Percentiles rank a stretch among this genome's conserved stretches.
Evolutionary conservation across 2,113 vertebrate species (phyloP).

Genomic region (Lamprologus sp.): DNA sequence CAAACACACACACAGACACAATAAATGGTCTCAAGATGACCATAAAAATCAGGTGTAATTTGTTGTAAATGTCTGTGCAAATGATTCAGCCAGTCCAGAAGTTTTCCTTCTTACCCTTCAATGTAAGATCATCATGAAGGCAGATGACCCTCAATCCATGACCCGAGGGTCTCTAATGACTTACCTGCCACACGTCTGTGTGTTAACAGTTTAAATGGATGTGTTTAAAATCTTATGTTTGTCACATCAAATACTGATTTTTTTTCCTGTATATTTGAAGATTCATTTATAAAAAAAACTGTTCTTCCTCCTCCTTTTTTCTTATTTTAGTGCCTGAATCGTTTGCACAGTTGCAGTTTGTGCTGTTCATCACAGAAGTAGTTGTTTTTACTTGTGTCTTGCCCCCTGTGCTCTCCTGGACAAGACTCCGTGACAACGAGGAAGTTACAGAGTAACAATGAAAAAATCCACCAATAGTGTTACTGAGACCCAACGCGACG

Average conservation of each 20-base stretch:
- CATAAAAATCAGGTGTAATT: not conserved
- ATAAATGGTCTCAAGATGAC: not conserved
- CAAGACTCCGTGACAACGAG: conserved; percentile 87
- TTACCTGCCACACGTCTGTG: not conserved
- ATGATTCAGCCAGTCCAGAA: not conserved
- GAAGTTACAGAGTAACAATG: conserved; percentile 86
- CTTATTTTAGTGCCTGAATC: not conserved
- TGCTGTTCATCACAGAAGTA: not conserved
- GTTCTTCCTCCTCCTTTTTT: not conserved
- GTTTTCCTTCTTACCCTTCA: not conserved
- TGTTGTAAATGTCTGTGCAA: not conserved
- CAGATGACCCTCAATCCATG: not conserved
- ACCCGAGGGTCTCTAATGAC: not conserved
- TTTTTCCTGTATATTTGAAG: not conserved
- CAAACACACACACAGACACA: not conserved
- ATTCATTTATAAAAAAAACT: not conserved
- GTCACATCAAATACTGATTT: not conserved
- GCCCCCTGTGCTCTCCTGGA: conserved; percentile 87
- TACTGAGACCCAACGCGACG: conserved; percentile 83
- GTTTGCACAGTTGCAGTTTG: not conserved
- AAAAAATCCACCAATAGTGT: conserved; percentile 83
- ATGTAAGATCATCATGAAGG: not conserved
- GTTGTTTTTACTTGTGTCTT: conserved; percentile 81
- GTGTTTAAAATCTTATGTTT: not conserved
- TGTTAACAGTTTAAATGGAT: not conserved